phyloP scores from a whole-genome alignment of 2,113 vertebrate species.

The Grus americana region DNA sequence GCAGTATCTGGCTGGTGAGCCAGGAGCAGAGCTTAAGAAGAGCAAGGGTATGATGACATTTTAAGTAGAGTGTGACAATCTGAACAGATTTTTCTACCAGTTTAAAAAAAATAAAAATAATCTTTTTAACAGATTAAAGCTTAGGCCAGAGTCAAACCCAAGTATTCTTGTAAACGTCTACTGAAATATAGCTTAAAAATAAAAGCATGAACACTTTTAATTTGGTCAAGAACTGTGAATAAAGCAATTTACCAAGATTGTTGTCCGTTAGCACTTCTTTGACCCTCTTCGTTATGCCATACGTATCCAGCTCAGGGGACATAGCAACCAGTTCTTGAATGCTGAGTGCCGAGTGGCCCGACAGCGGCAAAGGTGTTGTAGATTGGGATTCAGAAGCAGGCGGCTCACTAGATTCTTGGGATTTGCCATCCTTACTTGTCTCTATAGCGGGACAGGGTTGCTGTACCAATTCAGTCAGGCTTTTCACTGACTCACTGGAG shows the following conservation, averaged over 20 bases:
- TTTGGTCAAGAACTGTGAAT: background rate
- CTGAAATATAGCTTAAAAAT: background rate
- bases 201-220: background rate
- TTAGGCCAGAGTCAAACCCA: background rate
- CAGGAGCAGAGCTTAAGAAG: background rate
- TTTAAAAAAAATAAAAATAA: background rate
- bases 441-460: conserved; percentile 86
- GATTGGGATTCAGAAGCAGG: conserved; percentile 83
- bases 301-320: conserved; percentile 94
- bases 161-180: background rate
- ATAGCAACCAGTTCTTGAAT: conserved; percentile 93
- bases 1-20: background rate
- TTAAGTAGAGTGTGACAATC: background rate
- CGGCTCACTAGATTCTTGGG: conserved; percentile 76
- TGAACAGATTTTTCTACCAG: background rate
- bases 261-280: conserved; percentile 96
- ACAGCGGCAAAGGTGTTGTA: conserved; percentile 81
- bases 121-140: background rate
- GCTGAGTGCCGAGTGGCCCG: conserved; percentile 88
- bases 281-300: conserved; percentile 95
- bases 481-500: conserved; percentile 92
- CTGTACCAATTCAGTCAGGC: conserved; percentile 82
- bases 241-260: conserved; percentile 87
- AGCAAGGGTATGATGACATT: background rate
- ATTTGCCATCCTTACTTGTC: conserved; percentile 80